These are phyloP conservation scores for Chalcis sispes DNA, from an alignment of 2,888 invertebrate species.

Conservation along the genomic window DNA sequence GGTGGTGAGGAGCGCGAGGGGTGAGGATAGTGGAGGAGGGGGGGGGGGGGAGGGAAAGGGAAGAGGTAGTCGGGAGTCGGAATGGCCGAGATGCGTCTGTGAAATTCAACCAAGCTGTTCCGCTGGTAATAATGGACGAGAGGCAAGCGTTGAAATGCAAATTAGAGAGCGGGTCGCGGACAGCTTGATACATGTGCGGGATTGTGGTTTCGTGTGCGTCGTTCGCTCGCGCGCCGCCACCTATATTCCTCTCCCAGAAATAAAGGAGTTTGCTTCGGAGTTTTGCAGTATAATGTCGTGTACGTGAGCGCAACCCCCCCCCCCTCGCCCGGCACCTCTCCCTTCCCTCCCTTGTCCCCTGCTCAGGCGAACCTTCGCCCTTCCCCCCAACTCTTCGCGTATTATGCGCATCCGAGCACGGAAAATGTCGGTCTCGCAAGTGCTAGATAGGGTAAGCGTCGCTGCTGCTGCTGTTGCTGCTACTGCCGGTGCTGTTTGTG, in stretches of 20 bases:
- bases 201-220: slow-evolving; percentile 73
- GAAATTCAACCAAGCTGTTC: slow-evolving; percentile 75
- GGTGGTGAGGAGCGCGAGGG: too few species aligned
- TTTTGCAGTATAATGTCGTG: slow-evolving; percentile 63
- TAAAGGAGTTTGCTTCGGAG: slow-evolving; percentile 71
- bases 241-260: slow-evolving; percentile 67
- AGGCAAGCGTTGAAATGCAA: slow-evolving; percentile 75
- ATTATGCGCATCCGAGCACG: too few species aligned
- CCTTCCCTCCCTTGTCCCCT: slow-evolving; percentile 7
- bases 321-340: not conserved
- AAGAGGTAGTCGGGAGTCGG: slow-evolving; percentile 40
- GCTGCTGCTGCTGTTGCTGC: too few species aligned
- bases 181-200: slow-evolving; percentile 75
- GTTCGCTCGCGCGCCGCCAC: slow-evolving; percentile 69
- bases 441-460: too few species aligned
- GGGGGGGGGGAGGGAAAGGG: too few species aligned
- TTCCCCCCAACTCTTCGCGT: too few species aligned
- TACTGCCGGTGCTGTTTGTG: too few species aligned
- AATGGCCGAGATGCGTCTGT: slow-evolving; percentile 62
- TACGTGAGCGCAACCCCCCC: slow-evolving; percentile 31
- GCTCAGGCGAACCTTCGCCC: too few species aligned
- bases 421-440: too few species aligned
- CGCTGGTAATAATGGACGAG: slow-evolving; percentile 74
- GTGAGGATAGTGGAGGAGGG: too few species aligned
- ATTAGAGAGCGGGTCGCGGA: slow-evolving; percentile 74